phyloP scores from a whole-genome alignment of 2,797 vertebrate species.

The Dipus sagitta region DNA sequence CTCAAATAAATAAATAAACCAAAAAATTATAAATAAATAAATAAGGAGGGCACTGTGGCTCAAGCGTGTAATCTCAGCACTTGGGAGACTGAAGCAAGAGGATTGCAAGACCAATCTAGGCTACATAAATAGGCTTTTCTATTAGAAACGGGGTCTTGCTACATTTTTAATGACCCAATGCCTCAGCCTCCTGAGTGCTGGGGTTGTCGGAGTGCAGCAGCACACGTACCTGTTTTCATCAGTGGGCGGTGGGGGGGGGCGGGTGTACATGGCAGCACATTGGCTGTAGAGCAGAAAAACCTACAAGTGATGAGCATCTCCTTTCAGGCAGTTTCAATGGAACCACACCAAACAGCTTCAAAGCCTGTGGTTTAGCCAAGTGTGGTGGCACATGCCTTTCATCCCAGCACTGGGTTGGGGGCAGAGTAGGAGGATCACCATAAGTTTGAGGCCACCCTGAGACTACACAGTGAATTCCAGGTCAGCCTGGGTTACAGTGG shows the following conservation, averaged over 20 bases:
- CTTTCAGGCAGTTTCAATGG: not conserved
- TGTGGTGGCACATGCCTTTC: too few relatives aligned
- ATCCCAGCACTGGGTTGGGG: too few relatives aligned
- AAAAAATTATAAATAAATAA: too few relatives aligned
- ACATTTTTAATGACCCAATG: not conserved
- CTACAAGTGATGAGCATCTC: too few relatives aligned
- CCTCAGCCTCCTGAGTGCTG: not conserved
- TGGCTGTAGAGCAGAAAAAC: not conserved
- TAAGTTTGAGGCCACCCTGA: too few relatives aligned
- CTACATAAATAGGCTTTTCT: not conserved
- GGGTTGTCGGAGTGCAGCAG: not conserved
- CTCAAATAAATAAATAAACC: too few relatives aligned
- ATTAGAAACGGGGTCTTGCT: not conserved
- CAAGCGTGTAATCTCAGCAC: not conserved
- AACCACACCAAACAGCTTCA: not conserved
- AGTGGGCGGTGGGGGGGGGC: not conserved
- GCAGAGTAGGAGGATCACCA: too few relatives aligned
- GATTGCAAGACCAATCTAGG: not conserved
- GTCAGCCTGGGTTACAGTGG: too few relatives aligned
- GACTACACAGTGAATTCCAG: too few relatives aligned
- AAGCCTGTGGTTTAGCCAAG: not conserved
- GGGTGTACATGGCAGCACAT: too few relatives aligned
- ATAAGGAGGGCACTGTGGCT: not conserved
- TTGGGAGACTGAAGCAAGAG: not conserved
- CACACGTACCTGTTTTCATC: too few relatives aligned